These are phyloP conservation scores for Helicoverpa zea DNA, from an alignment of 1,140 invertebrate species.

Conservation along the genomic window DNA sequence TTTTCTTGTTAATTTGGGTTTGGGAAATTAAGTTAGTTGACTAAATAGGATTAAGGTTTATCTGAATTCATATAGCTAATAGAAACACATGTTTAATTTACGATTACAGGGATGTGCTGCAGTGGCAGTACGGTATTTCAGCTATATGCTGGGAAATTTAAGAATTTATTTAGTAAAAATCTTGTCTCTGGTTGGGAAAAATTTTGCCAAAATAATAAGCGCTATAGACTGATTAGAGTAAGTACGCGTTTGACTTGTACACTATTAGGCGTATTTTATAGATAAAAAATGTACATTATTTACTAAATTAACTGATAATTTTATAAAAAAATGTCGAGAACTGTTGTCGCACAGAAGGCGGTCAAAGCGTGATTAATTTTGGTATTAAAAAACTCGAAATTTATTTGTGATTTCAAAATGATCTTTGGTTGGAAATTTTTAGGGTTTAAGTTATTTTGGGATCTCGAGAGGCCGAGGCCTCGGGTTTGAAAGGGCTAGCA, in stretches of 20 bases:
- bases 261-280: conserved; percentile 86
- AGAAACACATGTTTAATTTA: conserved; percentile 83
- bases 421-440: conserved; percentile 72
- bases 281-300: conserved; percentile 85
- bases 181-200: conserved; percentile 62
- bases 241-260: conserved; percentile 84
- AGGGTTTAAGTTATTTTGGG: conserved; percentile 79
- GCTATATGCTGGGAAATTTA: conserved; percentile 69
- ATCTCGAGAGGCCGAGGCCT: conserved; percentile 73
- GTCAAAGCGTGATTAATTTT: conserved; percentile 79
- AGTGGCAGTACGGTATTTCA: conserved; percentile 75
- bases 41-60: conserved; percentile 83
- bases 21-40: conserved; percentile 84
- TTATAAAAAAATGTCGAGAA: conserved; percentile 69
- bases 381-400: conserved; percentile 72
- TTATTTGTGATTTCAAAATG: conserved; percentile 75
- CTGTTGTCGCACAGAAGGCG: conserved; percentile 50
- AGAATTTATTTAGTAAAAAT: conserved; percentile 74
- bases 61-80: conserved; percentile 84
- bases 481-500: conserved; percentile 73
- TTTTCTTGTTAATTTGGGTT: conserved; percentile 86
- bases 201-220: conserved; percentile 84
- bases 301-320: conserved; percentile 82
- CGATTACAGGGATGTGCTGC: conserved; percentile 85
- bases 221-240: conserved; percentile 87